Base-by-base conservation (phyloP, 2,888 invertebrate genomes). In the Nomada ferruginata region DNA sequence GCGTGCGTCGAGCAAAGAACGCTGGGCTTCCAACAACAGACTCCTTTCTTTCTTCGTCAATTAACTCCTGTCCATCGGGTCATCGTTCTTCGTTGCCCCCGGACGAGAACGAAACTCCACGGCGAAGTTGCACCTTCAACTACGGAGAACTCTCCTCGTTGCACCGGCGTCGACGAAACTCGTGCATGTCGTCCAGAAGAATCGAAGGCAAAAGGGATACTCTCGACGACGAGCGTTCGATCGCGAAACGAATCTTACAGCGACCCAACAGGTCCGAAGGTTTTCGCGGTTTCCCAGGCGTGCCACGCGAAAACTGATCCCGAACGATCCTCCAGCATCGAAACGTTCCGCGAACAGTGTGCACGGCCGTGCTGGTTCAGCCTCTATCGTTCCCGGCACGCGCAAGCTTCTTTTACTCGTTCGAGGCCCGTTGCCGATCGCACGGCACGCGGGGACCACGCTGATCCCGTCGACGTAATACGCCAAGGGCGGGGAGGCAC, bases 341-440 rank as follows among this genome's bases (percentile, higher is more conserved):
- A 59, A 50, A 52, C 29, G 15, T 3, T 50, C 26, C 23, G 26
- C 69, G 69, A 23, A 23, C 26, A 44, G 47, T 60, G 36, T 26
- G 47, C 20, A 4, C 57, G 23, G 26, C 20, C 11, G 36, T 29
- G 65, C 53, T 79, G 79, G 74, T 50, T 68, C 70, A 47, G 59
- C 29, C 61, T 44, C 55, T 72, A 20, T 73, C 79, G 72, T 72
- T 53, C 64, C 23, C 82, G 76, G 72, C 82, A 64, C 81, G 72
- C 82, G 76, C 72, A 66, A 82, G 77, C 70, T 83, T 73, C 66
- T 83, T 83, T 77, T 74, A 74, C 42, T 61, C 82, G 76, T 50
- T 63, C 68, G 79, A 36, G 44, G 60, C 60, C 50, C 61, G 53
- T 63, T 36, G 73, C 73, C 72, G 63, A 52, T 73, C 76, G n/a